Base-by-base conservation (phyloP, 1,140 invertebrate species). In the Nymphalis io region DNA sequence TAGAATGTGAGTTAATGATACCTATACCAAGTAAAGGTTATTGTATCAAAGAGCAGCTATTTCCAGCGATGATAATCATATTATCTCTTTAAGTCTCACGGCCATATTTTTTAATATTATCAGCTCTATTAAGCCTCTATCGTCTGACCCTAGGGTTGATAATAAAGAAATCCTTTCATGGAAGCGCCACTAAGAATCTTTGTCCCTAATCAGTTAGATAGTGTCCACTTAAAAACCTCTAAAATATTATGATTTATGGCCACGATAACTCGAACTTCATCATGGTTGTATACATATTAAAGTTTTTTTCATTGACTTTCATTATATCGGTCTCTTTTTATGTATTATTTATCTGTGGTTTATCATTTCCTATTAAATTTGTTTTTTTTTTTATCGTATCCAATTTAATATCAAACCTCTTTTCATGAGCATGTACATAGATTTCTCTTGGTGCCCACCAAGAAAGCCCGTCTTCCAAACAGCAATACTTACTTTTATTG, bases 161-260 rank as follows among this genome's bases (percentile, higher is more conserved):
- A 68, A 80, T 66, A 13, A 85, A 81, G 70, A 70, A 64, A 46
- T 62, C 58, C 73, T 75, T 80, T 83, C 75, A 82, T 75, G 68
- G 44, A 16, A 63, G 61, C 63, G 64, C 70, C 68, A 76, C 73
- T 70, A 66, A 73, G 76, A 77, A 77, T 82, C 82, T 68, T 84
- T 85, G 81, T 87, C 51, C 39, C 70, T 79, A 84, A 84, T 86
- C 82, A 79, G 75, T 77, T 64, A 78, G 85, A 87, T 85, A 85
- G 75, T 79, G 72, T 23, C 73, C 83, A 81, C 83, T 87, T 87
- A 82, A 84, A 84, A 82, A 75, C 73, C 75, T 66, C 70, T 86
- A 80, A 84, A 84, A 78, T 60, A 73, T 70, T 78, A 80, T 84
- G 84, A 88, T 88, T 88, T 88, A 88, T 81, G 51, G 10, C 23